These are phyloP conservation scores for Calycopis cecrops DNA, from an alignment of 1,140 invertebrate genomes.

Conservation along the genomic window DNA sequence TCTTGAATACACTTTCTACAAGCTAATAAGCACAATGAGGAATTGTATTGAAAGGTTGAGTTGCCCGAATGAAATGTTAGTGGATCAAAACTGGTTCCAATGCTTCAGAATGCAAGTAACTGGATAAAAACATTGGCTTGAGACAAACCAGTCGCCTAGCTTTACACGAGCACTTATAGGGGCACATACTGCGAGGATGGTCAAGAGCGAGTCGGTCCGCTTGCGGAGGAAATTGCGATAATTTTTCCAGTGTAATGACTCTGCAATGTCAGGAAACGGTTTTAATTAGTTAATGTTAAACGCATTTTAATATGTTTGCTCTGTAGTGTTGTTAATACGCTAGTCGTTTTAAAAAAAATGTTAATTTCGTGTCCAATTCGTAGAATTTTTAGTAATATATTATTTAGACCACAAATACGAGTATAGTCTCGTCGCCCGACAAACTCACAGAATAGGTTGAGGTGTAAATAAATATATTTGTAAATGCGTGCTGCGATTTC, in stretches of 20 bases:
- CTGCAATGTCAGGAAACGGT: constrained; percentile 22
- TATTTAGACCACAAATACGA: too few relatives aligned
- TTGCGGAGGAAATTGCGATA: constrained; percentile 25
- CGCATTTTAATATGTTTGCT: too few relatives aligned
- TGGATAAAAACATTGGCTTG: constrained; percentile 66
- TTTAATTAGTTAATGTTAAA: constrained; percentile 16
- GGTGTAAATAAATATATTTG: too few relatives aligned
- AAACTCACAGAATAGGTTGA: too few relatives aligned
- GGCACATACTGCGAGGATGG: constrained; percentile 36
- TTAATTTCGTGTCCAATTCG: too few relatives aligned
- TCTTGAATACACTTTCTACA: constrained; percentile 17
- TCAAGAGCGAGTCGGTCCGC: constrained; percentile 23
- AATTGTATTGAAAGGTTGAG: constrained; percentile 63
- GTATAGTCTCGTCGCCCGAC: too few relatives aligned
- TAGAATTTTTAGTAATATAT: too few relatives aligned
- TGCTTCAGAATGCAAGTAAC: constrained; percentile 69
- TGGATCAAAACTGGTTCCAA: constrained; percentile 67
- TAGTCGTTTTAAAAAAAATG: background rate
- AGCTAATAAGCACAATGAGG: constrained; percentile 44
- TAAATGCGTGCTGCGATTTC: too few relatives aligned
- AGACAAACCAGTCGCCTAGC: constrained; percentile 60
- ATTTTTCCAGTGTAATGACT: constrained; percentile 23
- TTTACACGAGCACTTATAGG: constrained; percentile 25
- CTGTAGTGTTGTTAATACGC: background rate
- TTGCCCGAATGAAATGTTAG: constrained; percentile 57